phyloP scores from a whole-genome alignment of 2,888 invertebrate genomes.

The Leptogaster cylindrica region DNA sequence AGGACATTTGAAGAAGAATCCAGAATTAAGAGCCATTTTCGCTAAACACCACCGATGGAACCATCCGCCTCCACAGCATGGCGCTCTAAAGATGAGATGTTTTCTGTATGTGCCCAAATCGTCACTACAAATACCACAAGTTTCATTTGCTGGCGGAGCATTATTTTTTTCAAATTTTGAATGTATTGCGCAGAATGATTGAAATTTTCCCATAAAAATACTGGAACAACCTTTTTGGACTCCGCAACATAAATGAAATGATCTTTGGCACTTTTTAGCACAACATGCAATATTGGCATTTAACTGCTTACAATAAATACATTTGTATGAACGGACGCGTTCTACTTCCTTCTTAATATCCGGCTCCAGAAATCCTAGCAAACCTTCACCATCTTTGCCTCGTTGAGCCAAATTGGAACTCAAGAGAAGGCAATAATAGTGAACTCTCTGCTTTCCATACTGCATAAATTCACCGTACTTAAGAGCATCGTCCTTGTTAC shows the following conservation, averaged over 20 bases:
- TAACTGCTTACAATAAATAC: slow-evolving; percentile 70
- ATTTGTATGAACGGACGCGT: slow-evolving; percentile 68
- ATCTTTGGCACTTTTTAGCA: slow-evolving; percentile 67
- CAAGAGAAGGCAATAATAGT: slow-evolving; percentile 77
- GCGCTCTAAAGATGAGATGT: slow-evolving; percentile 69
- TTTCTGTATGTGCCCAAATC: slow-evolving; percentile 60
- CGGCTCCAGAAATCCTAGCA: slow-evolving; percentile 72
- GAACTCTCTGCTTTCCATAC: slow-evolving; percentile 67
- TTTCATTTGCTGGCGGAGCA: slow-evolving; percentile 42
- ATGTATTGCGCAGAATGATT: slow-evolving; percentile 58
- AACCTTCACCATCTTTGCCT: slow-evolving; percentile 72
- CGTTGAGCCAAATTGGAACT: slow-evolving; percentile 74
- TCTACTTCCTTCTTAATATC: slow-evolving; percentile 74
- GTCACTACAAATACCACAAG: slow-evolving; percentile 76
- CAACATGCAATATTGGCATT: slow-evolving; percentile 79
- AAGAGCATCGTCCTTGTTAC: slow-evolving; percentile 62
- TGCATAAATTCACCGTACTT: slow-evolving; percentile 66
- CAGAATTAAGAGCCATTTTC: slow-evolving; percentile 74
- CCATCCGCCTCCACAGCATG: slow-evolving; percentile 80
- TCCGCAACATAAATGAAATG: slow-evolving; percentile 81
- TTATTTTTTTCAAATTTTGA: slow-evolving; percentile 10
- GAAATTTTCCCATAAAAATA: slow-evolving; percentile 69
- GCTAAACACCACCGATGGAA: slow-evolving; percentile 77
- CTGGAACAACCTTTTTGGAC: slow-evolving; percentile 68
- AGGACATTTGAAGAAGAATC: slow-evolving; percentile 85